These are phyloP conservation scores for Meloidogyne floridensis DNA, from an alignment of 1,140 invertebrate genomes.

Conservation along the genomic window DNA sequence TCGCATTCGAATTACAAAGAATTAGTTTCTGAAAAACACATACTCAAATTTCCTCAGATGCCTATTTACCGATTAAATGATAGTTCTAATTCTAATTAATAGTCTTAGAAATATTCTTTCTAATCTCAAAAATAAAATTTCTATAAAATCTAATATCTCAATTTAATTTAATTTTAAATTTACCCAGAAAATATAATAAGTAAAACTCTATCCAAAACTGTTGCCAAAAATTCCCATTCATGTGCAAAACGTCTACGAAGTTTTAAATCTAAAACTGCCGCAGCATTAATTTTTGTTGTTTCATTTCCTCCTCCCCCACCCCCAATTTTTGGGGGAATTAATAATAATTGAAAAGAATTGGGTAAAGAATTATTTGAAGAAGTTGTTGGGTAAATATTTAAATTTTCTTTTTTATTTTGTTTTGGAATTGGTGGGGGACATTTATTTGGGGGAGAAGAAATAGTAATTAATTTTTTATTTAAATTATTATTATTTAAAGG, in stretches of 20 bases:
- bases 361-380: neutral
- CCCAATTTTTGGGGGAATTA: neutral
- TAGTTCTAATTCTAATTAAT: too few species aligned
- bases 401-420: slow-evolving; percentile 8
- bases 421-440: slow-evolving; percentile 15
- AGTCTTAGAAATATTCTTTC: too few species aligned
- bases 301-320: neutral
- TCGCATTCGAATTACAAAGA: too few species aligned
- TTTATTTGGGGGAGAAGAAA: neutral
- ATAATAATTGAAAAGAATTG: neutral
- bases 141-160: too few species aligned
- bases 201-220: slow-evolving; percentile 62
- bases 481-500: neutral
- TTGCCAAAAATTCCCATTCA: slow-evolving; percentile 65
- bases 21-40: too few species aligned
- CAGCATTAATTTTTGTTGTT: slow-evolving; percentile 31
- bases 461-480: too few species aligned
- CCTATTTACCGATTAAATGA: too few species aligned
- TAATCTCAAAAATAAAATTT: too few species aligned
- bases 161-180: neutral
- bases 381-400: neutral
- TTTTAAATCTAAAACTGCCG: slow-evolving; percentile 51
- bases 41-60: too few species aligned
- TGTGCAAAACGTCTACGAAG: slow-evolving; percentile 59
- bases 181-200: slow-evolving; percentile 59